A percentile compares a stretch with the other conserved stretches of the same genome.
Conservation (phyloP, 2,888 invertebrate species). For the Leptinotarsa juncta region DNA sequence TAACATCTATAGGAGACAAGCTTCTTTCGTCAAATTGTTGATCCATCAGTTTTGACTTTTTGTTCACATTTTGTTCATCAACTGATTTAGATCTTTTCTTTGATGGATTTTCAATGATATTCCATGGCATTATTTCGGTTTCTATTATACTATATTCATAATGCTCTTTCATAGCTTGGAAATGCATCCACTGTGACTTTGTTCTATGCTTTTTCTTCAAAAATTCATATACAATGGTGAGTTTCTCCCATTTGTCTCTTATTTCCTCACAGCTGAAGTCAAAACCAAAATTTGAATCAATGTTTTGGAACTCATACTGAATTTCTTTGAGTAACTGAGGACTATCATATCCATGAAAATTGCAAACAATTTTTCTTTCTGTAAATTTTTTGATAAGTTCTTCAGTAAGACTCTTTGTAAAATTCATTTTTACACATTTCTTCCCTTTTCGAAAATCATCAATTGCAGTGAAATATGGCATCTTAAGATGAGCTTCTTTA, state of each 20-base stretch:
- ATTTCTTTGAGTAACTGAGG: constrained; percentile 30
- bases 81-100: constrained; percentile 28
- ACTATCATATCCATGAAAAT: constrained; percentile 34
- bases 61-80: neutral
- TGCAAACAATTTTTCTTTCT: constrained; percentile 27
- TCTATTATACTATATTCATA: constrained; percentile 18
- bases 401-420: constrained; percentile 32
- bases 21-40: constrained; percentile 3
- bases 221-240: constrained; percentile 26
- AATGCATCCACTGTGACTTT: constrained; percentile 26
- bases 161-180: constrained; percentile 32
- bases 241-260: constrained; percentile 28
- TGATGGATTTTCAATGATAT: constrained; percentile 2
- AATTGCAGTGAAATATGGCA: constrained; percentile 29
- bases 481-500: constrained; percentile 22
- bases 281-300: constrained; percentile 22
- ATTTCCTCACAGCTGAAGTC: constrained; percentile 28
- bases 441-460: constrained; percentile 19
- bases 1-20: neutral
- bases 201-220: constrained; percentile 24
- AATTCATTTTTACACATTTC: constrained; percentile 25
- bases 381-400: constrained; percentile 32
- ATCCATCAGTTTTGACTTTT: constrained; percentile 14
- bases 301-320: constrained; percentile 29
- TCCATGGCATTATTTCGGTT: neutral